phyloP scores from a whole-genome alignment of 2,888 invertebrate genomes.

The Phalera bucephala region DNA sequence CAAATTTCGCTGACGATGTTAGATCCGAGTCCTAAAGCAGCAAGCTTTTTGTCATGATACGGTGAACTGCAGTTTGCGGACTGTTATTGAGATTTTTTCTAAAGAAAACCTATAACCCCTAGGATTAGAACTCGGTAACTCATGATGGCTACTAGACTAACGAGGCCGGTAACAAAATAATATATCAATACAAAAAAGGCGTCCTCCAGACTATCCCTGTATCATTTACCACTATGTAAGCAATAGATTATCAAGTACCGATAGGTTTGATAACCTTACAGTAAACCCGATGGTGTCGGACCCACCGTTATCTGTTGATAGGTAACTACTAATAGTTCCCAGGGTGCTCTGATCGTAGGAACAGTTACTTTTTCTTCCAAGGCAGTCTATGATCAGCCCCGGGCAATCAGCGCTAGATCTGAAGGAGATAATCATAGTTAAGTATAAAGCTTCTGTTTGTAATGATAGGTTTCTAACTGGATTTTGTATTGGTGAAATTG shows the following conservation, averaged over 20 bases:
- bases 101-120: no score
- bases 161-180: no score
- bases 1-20: no score
- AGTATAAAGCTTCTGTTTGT: conserved; percentile 30
- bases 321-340: conserved; percentile 58
- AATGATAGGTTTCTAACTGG: conserved; percentile 22
- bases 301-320: conserved; percentile 67
- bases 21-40: no score
- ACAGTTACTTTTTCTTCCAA: conserved; percentile 62
- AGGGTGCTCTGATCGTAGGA: conserved; percentile 52
- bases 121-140: no score
- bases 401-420: conserved; percentile 26
- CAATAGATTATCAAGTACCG: conserved; percentile 32
- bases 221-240: conserved; percentile 14
- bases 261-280: conserved; percentile 43
- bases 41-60: no score
- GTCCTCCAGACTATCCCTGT: no score
- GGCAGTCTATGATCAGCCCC: conserved; percentile 25
- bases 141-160: no score
- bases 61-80: no score
- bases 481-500: conserved; percentile 14
- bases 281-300: conserved; percentile 50
- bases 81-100: no score
- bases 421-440: conserved; percentile 22
- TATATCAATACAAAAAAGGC: no score